Conservation (phyloP, 2,797 vertebrate genomes). For the Sebastes miniatus region DNA sequence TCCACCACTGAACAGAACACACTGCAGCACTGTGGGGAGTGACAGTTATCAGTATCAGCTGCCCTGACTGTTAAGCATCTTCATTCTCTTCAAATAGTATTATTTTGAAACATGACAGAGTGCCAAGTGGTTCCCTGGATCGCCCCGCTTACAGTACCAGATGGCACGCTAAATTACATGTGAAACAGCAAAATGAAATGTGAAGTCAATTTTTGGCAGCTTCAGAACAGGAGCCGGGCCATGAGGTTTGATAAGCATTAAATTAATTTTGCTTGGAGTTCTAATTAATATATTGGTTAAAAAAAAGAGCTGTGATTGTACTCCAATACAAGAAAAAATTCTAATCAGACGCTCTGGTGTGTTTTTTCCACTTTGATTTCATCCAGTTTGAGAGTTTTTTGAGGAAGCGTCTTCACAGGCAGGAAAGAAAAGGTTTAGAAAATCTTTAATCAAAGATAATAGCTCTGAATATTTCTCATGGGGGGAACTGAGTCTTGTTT, state of each 20-base stretch:
- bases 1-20: background rate
- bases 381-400: conserved; percentile 24
- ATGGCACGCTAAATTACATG: conserved; percentile 38
- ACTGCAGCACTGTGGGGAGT: background rate
- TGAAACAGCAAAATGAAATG: conserved; percentile 42
- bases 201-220: conserved; percentile 39
- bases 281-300: conserved; percentile 25
- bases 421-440: conserved; percentile 25
- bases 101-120: conserved; percentile 1
- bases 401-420: background rate
- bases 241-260: conserved; percentile 24
- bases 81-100: conserved; percentile 23
- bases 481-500: conserved; percentile 30
- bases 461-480: conserved; percentile 15
- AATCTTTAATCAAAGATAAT: conserved; percentile 46
- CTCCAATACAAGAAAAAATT: background rate
- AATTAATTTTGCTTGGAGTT: conserved; percentile 21
- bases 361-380: conserved; percentile 21
- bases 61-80: conserved; percentile 7
- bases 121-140: conserved; percentile 33
- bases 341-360: conserved; percentile 18
- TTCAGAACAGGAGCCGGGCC: conserved; percentile 4
- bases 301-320: conserved; percentile 25
- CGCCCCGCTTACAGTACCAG: conserved; percentile 18
- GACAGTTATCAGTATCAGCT: conserved; percentile 3